Percentiles rank a stretch among this genome's conserved stretches.
These are phyloP conservation scores for Carduelis carduelis DNA, from an alignment of 2,797 vertebrate genomes.

Conservation along the genomic window DNA sequence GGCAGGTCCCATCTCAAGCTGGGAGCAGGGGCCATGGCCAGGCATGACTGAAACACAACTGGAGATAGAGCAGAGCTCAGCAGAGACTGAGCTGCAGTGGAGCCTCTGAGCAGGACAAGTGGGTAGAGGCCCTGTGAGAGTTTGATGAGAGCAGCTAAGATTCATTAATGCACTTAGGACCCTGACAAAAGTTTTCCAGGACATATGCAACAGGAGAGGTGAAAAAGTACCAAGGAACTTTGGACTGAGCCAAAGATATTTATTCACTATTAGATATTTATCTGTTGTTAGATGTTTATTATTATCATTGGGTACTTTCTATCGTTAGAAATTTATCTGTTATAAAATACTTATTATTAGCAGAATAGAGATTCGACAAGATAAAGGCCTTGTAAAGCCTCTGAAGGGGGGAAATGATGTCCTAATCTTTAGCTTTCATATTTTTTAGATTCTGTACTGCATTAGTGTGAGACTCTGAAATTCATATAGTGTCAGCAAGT, in stretches of 20 bases:
- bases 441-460: background rate
- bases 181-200: background rate
- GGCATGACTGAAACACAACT: background rate
- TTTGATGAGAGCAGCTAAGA: background rate
- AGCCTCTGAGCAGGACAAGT: background rate
- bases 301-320: background rate
- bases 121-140: background rate
- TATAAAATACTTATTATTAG: background rate
- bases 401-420: background rate
- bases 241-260: background rate
- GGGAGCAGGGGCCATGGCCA: background rate
- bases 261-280: background rate
- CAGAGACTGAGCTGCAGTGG: background rate
- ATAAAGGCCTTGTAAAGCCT: background rate
- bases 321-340: background rate
- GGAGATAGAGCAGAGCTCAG: background rate
- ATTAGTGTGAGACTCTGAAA: background rate
- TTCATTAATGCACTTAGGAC: background rate
- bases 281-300: background rate
- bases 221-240: background rate
- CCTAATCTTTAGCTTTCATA: background rate
- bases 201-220: background rate
- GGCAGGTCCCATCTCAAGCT: background rate
- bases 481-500: background rate
- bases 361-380: background rate